Percentiles rank a stretch among this genome's conserved stretches.
Evolutionary conservation across 2,797 vertebrate genomes (phyloP).

Genomic region (Rhynchonycteris naso): DNA sequence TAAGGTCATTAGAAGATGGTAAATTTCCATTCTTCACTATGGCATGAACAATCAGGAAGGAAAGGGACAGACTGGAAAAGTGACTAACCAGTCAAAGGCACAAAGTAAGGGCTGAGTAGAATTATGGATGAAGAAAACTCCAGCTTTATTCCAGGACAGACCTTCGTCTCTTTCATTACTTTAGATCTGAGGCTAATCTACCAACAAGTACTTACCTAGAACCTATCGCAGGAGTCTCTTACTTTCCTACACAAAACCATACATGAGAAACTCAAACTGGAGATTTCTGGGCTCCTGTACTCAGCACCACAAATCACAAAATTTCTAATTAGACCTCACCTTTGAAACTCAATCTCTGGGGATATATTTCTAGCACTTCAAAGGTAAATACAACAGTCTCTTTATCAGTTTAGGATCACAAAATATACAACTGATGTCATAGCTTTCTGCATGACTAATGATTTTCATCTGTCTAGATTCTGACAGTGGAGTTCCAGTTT

Average conservation of each 20-base stretch:
- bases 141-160: background rate
- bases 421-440: background rate
- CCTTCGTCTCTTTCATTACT: background rate
- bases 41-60: background rate
- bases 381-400: background rate
- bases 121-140: slow-evolving; percentile 1
- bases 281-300: background rate
- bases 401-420: background rate
- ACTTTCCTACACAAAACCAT: background rate
- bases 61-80: background rate
- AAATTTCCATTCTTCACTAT: slow-evolving; percentile 14
- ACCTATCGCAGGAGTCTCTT: background rate
- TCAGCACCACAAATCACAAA: background rate
- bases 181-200: slow-evolving; percentile 37
- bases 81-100: background rate
- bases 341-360: background rate
- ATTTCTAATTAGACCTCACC: slow-evolving; percentile 15
- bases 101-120: background rate
- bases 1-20: slow-evolving; percentile 6
- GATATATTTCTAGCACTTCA: background rate
- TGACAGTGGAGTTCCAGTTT: background rate
- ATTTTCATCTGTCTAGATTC: slow-evolving; percentile 16
- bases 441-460: background rate
- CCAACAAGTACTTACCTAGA: slow-evolving; percentile 56
- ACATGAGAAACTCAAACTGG: slow-evolving; percentile 32